A percentile compares a stretch with the other conserved stretches of the same genome.
Conservation (phyloP, 2,113 vertebrate species). For the Sigmodon hispidus region DNA sequence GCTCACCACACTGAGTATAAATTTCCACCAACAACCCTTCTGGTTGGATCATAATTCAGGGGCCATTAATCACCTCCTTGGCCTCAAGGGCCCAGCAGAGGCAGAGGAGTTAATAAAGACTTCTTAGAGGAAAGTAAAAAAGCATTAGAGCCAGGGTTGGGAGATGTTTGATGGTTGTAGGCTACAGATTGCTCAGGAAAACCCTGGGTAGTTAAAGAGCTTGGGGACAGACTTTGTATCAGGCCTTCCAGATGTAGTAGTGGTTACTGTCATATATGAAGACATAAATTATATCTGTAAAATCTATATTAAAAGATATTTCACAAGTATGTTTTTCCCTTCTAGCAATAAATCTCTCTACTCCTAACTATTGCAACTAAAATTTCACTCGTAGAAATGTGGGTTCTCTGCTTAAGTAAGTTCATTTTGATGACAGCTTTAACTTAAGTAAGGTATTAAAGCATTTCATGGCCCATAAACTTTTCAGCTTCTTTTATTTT, state of each 20-base stretch:
- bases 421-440: background rate
- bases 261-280: constrained; percentile 7
- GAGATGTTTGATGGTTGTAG: constrained; percentile 24
- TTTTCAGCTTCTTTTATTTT: constrained; percentile 1
- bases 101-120: constrained; percentile 81
- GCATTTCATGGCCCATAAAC: background rate
- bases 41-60: constrained; percentile 75
- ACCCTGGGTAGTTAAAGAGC: background rate
- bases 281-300: background rate
- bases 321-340: background rate
- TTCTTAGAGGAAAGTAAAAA: constrained; percentile 50
- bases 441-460: constrained; percentile 34
- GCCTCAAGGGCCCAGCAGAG: constrained; percentile 69
- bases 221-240: background rate
- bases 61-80: constrained; percentile 81
- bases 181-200: constrained; percentile 11
- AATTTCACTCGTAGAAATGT: background rate
- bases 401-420: background rate
- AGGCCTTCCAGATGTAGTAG: background rate
- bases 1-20: constrained; percentile 63
- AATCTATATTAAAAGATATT: background rate
- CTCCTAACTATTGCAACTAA: background rate
- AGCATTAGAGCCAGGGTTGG: background rate
- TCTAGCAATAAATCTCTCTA: background rate
- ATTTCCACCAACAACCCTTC: constrained; percentile 80